These are phyloP conservation scores for Dione juno DNA, from an alignment of 2,888 invertebrate species.

Conservation along the genomic window DNA sequence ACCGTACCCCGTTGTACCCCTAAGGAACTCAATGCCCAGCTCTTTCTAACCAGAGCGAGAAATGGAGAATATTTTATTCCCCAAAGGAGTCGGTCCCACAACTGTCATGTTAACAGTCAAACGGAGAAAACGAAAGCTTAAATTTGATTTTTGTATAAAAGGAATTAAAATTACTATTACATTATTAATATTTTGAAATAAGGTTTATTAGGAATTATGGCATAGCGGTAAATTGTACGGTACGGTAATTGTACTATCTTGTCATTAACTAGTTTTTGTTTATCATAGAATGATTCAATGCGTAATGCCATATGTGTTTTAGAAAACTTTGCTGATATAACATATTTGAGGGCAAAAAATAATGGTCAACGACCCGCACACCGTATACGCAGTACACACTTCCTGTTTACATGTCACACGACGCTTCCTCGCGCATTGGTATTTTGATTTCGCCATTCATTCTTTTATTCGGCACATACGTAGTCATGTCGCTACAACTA, in stretches of 20 bases:
- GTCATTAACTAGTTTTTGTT: constrained; percentile 11
- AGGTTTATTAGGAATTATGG: background rate
- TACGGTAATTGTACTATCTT: background rate
- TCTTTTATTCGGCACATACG: constrained; percentile 35
- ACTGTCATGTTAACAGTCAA: no score
- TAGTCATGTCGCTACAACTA: constrained; percentile 22
- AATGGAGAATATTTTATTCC: no score
- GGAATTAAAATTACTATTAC: no score
- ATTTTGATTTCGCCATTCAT: constrained; percentile 48
- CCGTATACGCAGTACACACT: constrained; percentile 40
- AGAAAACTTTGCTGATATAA: constrained; percentile 9
- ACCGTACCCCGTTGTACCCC: no score
- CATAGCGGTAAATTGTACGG: constrained; percentile 10
- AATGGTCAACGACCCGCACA: constrained; percentile 43
- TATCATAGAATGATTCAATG: constrained; percentile 1
- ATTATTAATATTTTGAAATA: background rate
- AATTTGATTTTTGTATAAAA: no score
- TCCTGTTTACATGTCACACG: constrained; percentile 47
- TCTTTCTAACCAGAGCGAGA: no score
- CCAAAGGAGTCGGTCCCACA: no score
- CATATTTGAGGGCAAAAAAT: constrained; percentile 19
- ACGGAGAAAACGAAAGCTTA: no score
- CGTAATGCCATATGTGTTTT: background rate
- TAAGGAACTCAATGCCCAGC: no score
- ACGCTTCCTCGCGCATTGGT: constrained; percentile 50